Percentiles rank a stretch among this genome's conserved stretches.
These are phyloP conservation scores for Calcarius lapponicus DNA, from an alignment of 2,797 vertebrate genomes.

Conservation along the genomic window DNA sequence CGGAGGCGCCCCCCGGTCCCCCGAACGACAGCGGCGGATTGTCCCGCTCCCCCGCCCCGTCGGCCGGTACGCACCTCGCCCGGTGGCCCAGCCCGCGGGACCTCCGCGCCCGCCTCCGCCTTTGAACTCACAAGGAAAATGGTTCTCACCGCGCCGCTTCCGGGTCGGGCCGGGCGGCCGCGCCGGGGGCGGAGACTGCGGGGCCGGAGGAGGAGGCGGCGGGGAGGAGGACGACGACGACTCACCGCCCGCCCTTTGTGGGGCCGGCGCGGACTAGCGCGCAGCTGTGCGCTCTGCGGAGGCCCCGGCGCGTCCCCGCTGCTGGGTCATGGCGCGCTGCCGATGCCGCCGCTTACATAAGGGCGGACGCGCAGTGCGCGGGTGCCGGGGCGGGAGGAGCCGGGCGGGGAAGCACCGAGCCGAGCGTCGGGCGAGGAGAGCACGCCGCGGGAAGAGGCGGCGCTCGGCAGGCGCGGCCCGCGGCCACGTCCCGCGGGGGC, in stretches of 20 bases:
- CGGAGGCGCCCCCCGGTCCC: neutral
- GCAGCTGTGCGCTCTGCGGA: conserved; percentile 44
- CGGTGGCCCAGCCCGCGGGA: neutral
- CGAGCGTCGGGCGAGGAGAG: neutral
- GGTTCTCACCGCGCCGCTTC: conserved; percentile 69
- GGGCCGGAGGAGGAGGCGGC: neutral
- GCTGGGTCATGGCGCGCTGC: conserved; percentile 78
- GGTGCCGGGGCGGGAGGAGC: neutral
- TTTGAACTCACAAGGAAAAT: conserved; percentile 71
- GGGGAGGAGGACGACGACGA: neutral
- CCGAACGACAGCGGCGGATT: neutral
- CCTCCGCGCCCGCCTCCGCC: conserved; percentile 27
- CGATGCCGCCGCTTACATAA: conserved; percentile 73
- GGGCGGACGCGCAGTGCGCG: neutral
- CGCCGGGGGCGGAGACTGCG: neutral
- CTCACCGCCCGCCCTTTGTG: conserved; percentile 75
- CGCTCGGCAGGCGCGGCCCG: neutral
- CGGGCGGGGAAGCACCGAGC: neutral
- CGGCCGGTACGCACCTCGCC: neutral
- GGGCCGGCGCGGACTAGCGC: conserved; percentile 61
- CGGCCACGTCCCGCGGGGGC: conserved; percentile 18
- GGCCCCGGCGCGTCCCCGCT: conserved; percentile 63
- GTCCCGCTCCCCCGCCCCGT: neutral
- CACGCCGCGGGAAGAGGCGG: neutral
- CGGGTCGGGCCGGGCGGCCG: conserved; percentile 43